A percentile compares a stretch with the other conserved stretches of the same genome.
These are phyloP conservation scores for Heptranchias perlo DNA, from an alignment of 2,113 vertebrate genomes.

Conservation along the genomic window DNA sequence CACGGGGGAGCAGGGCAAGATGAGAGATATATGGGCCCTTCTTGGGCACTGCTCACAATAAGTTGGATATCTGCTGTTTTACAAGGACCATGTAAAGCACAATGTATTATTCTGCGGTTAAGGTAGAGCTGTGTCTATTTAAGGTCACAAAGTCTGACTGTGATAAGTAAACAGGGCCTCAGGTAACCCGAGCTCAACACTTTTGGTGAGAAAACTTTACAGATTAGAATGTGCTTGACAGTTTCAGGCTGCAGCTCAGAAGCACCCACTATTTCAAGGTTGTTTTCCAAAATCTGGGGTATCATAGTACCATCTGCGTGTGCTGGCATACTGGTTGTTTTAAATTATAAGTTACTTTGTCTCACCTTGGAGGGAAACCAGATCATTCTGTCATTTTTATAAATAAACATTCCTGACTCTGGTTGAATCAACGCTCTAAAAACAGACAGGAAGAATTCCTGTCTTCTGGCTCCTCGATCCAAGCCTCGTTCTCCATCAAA, in stretches of 20 bases:
- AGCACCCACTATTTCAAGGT: neutral
- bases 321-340: neutral
- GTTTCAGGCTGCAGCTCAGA: neutral
- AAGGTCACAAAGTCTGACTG: neutral
- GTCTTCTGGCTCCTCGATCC: constrained; percentile 45
- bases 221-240: neutral
- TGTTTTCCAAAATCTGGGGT: neutral
- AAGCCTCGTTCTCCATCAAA: constrained; percentile 52
- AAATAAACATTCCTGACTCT: constrained; percentile 55
- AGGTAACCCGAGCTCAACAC: neutral
- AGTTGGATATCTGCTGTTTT: neutral
- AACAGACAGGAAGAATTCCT: constrained; percentile 60
- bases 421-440: constrained; percentile 57
- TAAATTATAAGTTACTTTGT: neutral
- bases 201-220: neutral
- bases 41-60: too few species aligned
- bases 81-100: too few species aligned
- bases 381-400: constrained; percentile 49
- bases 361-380: constrained; percentile 70
- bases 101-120: too few species aligned
- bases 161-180: neutral
- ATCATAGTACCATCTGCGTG: neutral
- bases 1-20: too few species aligned
- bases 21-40: too few species aligned
- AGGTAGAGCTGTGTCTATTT: neutral